phyloP scores from a whole-genome alignment of 2,113 vertebrate genomes.

The Istiophorus platypterus region DNA sequence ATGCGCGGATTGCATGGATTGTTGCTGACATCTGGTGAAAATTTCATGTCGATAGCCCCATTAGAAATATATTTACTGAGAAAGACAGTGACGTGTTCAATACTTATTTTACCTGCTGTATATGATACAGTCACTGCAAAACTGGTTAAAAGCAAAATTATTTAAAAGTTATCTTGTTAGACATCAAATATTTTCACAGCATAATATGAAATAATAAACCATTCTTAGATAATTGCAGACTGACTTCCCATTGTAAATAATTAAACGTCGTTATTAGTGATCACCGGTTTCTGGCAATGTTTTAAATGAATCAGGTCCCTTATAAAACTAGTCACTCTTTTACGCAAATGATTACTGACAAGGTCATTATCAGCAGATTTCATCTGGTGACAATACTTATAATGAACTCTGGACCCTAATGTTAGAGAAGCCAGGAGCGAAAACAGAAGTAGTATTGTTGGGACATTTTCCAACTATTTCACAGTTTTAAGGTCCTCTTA shows the following conservation, averaged over 20 bases:
- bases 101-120: no score
- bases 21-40: no score
- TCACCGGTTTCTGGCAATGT: not conserved
- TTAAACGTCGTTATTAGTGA: not conserved
- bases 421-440: not conserved
- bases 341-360: not conserved
- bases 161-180: not conserved
- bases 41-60: no score
- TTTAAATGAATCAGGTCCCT: not conserved
- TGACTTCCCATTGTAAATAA: not conserved
- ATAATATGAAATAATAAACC: not conserved
- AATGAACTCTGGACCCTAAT: not conserved
- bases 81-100: no score
- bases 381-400: not conserved
- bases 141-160: not conserved
- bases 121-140: not conserved
- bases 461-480: not conserved
- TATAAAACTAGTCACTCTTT: not conserved
- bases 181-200: not conserved
- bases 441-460: not conserved
- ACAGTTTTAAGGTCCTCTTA: not conserved
- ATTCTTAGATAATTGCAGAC: not conserved
- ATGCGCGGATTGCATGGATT: no score
- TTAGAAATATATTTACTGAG: no score
- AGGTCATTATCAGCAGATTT: not conserved